Percentiles rank a stretch among this genome's conserved stretches.
These are phyloP conservation scores for Sebastes hopkinsi DNA, from an alignment of 2,797 vertebrate species.

Conservation along the genomic window DNA sequence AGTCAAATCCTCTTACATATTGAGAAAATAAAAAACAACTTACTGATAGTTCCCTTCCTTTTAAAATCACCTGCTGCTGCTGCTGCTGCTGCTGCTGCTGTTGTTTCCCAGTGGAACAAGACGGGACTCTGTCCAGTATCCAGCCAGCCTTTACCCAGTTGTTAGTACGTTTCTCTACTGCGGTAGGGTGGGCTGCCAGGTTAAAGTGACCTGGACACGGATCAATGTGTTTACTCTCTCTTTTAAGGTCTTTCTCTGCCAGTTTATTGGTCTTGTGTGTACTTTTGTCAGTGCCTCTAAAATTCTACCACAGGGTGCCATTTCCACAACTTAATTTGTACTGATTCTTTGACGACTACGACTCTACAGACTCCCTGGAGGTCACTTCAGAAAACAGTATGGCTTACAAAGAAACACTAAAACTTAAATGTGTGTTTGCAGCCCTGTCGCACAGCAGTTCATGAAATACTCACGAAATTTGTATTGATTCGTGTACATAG, in stretches of 20 bases:
- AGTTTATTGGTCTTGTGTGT: not conserved
- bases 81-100: not conserved
- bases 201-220: slow-evolving; percentile 56
- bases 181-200: slow-evolving; percentile 44
- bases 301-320: no score
- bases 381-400: not conserved
- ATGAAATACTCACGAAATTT: no score
- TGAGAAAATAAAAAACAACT: not conserved
- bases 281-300: not conserved
- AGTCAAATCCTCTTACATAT: not conserved
- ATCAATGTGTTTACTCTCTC: slow-evolving; percentile 51
- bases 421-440: not conserved
- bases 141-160: slow-evolving; percentile 1
- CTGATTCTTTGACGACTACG: no score
- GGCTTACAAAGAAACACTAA: not conserved
- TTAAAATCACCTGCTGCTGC: not conserved
- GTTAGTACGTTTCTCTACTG: slow-evolving; percentile 12
- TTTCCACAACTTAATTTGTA: not conserved
- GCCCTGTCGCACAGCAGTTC: not conserved
- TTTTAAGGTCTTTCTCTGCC: not conserved
- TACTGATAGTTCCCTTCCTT: slow-evolving; percentile 23
- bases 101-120: not conserved
- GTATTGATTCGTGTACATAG: no score
- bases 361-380: not conserved
- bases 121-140: not conserved